Conservation (phyloP, 1,140 invertebrate genomes). For the Lordiphosa stackelbergi region DNA sequence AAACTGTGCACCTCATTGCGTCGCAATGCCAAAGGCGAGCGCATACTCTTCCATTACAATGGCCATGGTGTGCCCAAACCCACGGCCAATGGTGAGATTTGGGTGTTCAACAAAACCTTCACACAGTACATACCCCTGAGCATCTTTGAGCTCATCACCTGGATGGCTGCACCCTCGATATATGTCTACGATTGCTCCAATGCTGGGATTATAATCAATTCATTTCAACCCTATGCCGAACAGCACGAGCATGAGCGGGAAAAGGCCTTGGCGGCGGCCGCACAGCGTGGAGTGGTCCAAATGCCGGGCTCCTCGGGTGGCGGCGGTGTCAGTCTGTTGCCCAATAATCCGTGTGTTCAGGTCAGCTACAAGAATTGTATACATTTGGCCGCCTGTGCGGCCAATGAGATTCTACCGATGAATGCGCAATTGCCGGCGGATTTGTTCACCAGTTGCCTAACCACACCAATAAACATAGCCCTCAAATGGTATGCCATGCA, state of each 20-base stretch:
- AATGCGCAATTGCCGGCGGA: slow-evolving; percentile 99
- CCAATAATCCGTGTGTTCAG: slow-evolving; percentile 18
- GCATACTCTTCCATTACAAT: slow-evolving; percentile 99
- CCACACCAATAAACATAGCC: slow-evolving; percentile 98
- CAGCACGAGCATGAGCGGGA: slow-evolving; percentile 94
- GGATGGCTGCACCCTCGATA: slow-evolving; percentile 99
- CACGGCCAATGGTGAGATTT: slow-evolving; percentile 98
- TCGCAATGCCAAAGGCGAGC: slow-evolving; percentile 98
- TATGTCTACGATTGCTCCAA: slow-evolving; percentile 99
- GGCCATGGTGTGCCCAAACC: slow-evolving; percentile 99
- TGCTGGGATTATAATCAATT: slow-evolving; percentile 96
- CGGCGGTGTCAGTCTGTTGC: slow-evolving; percentile 6
- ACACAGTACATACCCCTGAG: slow-evolving; percentile 99
- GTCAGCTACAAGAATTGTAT: slow-evolving; percentile 92
- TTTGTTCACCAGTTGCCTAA: slow-evolving; percentile 98
- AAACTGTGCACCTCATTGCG: slow-evolving; percentile 96
- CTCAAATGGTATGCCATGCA: slow-evolving; percentile 96
- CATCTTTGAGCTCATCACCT: slow-evolving; percentile 97
- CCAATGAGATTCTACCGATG: slow-evolving; percentile 96
- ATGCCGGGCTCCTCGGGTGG: not conserved
- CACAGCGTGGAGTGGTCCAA: slow-evolving; percentile 23
- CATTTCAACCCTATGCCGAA: slow-evolving; percentile 93
- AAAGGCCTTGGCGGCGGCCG: slow-evolving; percentile 77
- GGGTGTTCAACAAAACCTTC: slow-evolving; percentile 99
- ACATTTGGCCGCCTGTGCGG: slow-evolving; percentile 95